Evolutionary conservation across 2,113 vertebrate species (phyloP), one percentile per base, ranked within the genome.

Genomic region (Lanius ludovicianus): DNA sequence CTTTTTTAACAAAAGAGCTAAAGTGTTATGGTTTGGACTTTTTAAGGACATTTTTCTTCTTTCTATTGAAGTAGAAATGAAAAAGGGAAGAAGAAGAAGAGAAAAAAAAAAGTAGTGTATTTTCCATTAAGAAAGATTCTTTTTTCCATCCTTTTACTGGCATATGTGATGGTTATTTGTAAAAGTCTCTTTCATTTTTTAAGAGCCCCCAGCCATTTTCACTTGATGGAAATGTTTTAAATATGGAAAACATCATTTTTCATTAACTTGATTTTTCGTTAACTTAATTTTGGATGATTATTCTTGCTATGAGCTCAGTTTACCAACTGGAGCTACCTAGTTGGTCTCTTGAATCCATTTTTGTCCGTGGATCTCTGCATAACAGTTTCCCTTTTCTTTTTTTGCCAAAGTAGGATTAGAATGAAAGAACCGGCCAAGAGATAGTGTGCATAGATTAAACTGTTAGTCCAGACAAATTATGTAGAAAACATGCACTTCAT

Each of bases 41-140:
- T 91, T 63, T 2, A 70, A 83, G 55, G 67, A 41, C 35, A 30
- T 94, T 83, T 55, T 76, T 95, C 28, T 65, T 85, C 81, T 44
- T 93, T 91, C 76, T 77, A 28, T 80, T 94, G 82, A 90, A 91
- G 86, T 42, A 52, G 63, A 95, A 94, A 87, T 94, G 27, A 87
- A 86, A 92, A 87, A 79, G 20, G 24, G 50, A 87, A 82, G 39
- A 49, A 27, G 55, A 77, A 79, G 28, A 77, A 91, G 71, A 85
- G n/a, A 35, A 31, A 33, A 76, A 76, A 80, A 85, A 89, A 70
- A 19, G 7, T 19, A 65, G 7, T 55, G 82, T 35, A 69, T 92
- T 90, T 92, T 89, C 60, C 60, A 78, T 95, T 88, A 90, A 78
- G 71, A 94, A 73, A 41, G 17, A 60, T 52, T 57, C 13, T 87